Evolutionary conservation across 2,113 vertebrate genomes (phyloP).

Genomic region (Tachysurus fulvidraco): DNA sequence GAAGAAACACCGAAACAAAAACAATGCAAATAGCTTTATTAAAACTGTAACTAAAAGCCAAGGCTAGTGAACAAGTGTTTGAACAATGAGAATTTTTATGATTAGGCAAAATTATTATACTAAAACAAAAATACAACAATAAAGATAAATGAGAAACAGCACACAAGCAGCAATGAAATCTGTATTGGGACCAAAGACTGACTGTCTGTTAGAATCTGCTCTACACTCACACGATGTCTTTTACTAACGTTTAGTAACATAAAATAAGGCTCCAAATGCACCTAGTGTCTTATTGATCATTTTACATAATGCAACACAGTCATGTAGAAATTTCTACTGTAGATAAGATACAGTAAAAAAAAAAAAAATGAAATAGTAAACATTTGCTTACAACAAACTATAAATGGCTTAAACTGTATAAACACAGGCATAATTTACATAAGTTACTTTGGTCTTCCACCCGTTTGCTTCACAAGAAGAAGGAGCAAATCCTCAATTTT

Average conservation of each 20-base stretch:
- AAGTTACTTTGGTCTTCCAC: constrained; percentile 46
- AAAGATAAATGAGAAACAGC: neutral
- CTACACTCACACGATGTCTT: neutral
- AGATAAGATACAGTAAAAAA: constrained; percentile 6
- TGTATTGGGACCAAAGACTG: neutral
- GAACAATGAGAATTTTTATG: neutral
- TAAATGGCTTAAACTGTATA: neutral
- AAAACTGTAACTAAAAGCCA: constrained; percentile 34
- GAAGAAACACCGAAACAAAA: neutral
- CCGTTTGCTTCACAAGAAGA: constrained; percentile 54
- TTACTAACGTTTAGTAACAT: no score
- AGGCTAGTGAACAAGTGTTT: neutral
- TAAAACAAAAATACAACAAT: neutral
- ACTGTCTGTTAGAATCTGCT: neutral
- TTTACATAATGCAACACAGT: constrained; percentile 27
- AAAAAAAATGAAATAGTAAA: neutral
- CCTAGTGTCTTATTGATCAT: no score
- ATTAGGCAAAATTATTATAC: neutral
- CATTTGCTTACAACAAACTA: constrained; percentile 20
- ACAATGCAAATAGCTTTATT: neutral
- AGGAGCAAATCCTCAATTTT: constrained; percentile 65
- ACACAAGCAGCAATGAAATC: neutral
- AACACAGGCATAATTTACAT: neutral
- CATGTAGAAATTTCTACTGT: no score
- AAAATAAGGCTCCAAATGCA: neutral